Conservation (phyloP, 2,888 invertebrate genomes). For the Cremastinae sp. region DNA sequence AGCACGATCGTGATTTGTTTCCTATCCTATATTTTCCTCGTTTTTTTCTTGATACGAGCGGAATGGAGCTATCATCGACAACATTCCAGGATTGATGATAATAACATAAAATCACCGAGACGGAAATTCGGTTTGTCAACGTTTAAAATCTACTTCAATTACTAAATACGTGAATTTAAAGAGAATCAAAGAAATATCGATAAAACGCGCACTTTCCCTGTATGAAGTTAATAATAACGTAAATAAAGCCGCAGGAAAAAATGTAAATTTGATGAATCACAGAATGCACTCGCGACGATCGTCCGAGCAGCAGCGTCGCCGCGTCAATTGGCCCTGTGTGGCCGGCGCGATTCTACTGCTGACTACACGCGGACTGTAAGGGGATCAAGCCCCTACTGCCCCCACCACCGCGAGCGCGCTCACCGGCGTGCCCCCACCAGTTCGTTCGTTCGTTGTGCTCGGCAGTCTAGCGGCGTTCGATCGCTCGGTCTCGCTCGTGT, state of each 20-base stretch:
- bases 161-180: too few relatives aligned
- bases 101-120: too few relatives aligned
- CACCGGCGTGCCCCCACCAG: slow-evolving; percentile 39
- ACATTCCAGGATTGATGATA: too few relatives aligned
- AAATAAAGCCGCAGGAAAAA: not conserved
- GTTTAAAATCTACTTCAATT: too few relatives aligned
- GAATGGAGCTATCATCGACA: too few relatives aligned
- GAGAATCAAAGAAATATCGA: not conserved
- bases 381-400: slow-evolving; percentile 51
- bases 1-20: too few relatives aligned
- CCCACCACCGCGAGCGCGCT: slow-evolving; percentile 13
- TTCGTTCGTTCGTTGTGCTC: slow-evolving; percentile 32
- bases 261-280: slow-evolving; percentile 9
- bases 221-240: not conserved
- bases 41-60: too few relatives aligned
- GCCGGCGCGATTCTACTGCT: slow-evolving; percentile 66
- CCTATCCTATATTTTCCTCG: too few relatives aligned
- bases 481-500: too few relatives aligned
- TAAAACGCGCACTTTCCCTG: too few relatives aligned
- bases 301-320: slow-evolving; percentile 71
- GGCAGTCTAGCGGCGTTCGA: too few relatives aligned
- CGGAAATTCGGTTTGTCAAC: too few relatives aligned
- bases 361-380: slow-evolving; percentile 70
- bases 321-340: slow-evolving; percentile 59
- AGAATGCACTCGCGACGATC: slow-evolving; percentile 67